Evolutionary conservation across 1,140 invertebrate genomes (phyloP).

Genomic region (Hestina assimilis): DNA sequence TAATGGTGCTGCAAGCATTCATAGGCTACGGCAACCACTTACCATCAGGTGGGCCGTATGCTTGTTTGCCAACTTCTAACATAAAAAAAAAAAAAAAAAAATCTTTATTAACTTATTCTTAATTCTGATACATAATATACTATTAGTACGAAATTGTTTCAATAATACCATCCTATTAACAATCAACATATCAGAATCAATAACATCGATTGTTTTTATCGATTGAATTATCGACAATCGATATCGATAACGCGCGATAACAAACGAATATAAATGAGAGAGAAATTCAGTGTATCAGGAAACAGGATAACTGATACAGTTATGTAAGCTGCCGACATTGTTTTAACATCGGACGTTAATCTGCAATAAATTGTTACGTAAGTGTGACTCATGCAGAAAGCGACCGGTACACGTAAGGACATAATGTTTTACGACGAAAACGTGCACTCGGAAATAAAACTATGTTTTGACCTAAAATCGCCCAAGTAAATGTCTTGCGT

Average conservation of each 20-base stretch:
- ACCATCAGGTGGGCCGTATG: too few relatives aligned
- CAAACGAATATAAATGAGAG: background rate
- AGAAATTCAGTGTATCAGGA: conserved; percentile 5
- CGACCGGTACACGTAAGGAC: background rate
- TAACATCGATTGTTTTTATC: too few relatives aligned
- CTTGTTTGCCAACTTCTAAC: too few relatives aligned
- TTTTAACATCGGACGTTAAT: conserved; percentile 4
- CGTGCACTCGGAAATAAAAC: background rate
- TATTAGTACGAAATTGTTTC: too few relatives aligned
- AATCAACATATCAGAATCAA: too few relatives aligned
- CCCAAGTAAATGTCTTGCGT: background rate
- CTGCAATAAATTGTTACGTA: conserved; percentile 1
- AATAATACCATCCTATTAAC: too few relatives aligned
- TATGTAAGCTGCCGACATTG: conserved; percentile 7
- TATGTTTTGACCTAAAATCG: background rate
- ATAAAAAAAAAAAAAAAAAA: too few relatives aligned
- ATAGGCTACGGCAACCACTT: too few relatives aligned
- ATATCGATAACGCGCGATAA: background rate
- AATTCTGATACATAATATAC: too few relatives aligned
- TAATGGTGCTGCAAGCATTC: too few relatives aligned
- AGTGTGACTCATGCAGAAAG: conserved; percentile 10
- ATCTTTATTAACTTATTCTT: too few relatives aligned
- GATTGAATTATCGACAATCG: too few relatives aligned
- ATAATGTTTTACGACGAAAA: conserved; percentile 10
- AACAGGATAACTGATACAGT: conserved; percentile 8